Conservation (phyloP, 2,797 vertebrate genomes). For the Silurus lanzhouensis region DNA sequence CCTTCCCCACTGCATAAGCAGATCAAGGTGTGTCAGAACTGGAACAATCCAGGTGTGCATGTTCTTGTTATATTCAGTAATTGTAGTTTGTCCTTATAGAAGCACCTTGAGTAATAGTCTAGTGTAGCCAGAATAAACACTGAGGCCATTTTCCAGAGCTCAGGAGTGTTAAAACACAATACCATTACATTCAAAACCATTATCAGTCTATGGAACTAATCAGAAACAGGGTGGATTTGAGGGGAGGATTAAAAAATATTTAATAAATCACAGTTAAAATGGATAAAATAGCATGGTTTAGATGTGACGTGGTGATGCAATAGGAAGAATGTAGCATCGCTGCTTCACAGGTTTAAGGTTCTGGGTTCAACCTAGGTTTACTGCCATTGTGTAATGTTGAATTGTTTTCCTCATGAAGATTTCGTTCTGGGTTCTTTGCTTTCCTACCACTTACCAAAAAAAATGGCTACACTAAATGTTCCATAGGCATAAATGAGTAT, state of each 20-base stretch:
- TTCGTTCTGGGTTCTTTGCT: neutral
- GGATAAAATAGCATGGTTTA: neutral
- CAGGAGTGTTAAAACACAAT: neutral
- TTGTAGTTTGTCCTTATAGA: constrained; percentile 17
- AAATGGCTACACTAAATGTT: neutral
- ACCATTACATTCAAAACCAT: neutral
- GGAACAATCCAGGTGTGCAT: constrained; percentile 30
- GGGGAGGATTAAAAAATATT: neutral
- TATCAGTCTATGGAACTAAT: neutral
- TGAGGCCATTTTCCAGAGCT: neutral
- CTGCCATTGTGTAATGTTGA: neutral
- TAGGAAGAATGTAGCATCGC: neutral
- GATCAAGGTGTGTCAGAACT: constrained; percentile 26
- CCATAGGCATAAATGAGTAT: neutral
- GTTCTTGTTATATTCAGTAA: constrained; percentile 15
- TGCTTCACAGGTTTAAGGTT: neutral
- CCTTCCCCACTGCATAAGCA: constrained; percentile 31
- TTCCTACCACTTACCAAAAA: neutral
- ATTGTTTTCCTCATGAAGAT: neutral
- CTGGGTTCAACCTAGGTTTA: neutral
- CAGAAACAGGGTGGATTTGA: neutral
- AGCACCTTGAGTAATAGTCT: constrained; percentile 1
- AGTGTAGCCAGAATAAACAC: neutral
- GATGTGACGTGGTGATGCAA: neutral
- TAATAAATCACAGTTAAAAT: constrained; percentile 25